Evolutionary conservation across 1,140 invertebrate genomes (phyloP).

Genomic region (Trinorchestia longiramus): DNA sequence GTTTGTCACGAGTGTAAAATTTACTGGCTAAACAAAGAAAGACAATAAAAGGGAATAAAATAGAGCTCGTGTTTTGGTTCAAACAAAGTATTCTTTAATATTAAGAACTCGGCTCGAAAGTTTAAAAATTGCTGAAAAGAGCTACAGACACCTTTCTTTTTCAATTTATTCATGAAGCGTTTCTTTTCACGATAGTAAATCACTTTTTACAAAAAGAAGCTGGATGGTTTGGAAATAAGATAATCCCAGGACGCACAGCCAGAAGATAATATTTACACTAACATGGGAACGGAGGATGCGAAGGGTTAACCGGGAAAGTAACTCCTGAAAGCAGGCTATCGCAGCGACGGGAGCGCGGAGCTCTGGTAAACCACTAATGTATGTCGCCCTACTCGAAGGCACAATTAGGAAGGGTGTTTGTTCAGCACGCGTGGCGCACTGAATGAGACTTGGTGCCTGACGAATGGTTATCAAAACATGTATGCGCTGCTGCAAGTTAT

Average conservation of each 20-base stretch:
- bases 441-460: constrained; percentile 15
- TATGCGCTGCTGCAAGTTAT: neutral
- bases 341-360: constrained; percentile 11
- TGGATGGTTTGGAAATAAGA: neutral
- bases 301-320: neutral
- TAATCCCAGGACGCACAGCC: neutral
- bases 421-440: neutral
- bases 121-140: neutral
- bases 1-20: no score
- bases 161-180: neutral
- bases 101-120: neutral
- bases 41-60: no score
- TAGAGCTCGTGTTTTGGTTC: no score
- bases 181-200: neutral
- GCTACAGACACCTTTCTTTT: neutral
- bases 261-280: neutral
- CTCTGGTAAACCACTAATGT: neutral
- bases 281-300: neutral
- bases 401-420: constrained; percentile 19
- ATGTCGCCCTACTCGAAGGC: neutral
- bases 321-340: neutral
- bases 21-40: no score
- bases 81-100: no score
- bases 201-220: neutral
- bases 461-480: constrained; percentile 9